A percentile compares a stretch with the other conserved stretches of the same genome.
These are phyloP conservation scores for Stenurella melanura DNA, from an alignment of 2,888 invertebrate genomes.

Conservation along the genomic window DNA sequence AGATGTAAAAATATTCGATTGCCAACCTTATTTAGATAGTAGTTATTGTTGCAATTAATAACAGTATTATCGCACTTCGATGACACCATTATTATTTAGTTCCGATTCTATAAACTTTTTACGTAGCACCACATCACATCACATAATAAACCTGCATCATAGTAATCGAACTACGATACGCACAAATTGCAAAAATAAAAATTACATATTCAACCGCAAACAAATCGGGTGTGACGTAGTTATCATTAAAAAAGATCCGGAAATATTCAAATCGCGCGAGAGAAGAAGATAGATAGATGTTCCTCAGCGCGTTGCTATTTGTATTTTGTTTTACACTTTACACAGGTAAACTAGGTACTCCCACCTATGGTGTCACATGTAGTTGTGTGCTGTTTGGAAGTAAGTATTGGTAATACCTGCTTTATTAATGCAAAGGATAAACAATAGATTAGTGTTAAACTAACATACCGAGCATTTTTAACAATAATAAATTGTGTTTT, in stretches of 20 bases:
- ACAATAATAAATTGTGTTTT: not conserved
- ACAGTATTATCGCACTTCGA: constrained; percentile 45
- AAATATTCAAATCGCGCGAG: constrained; percentile 13
- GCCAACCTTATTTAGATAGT: constrained; percentile 56
- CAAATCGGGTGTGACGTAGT: constrained; percentile 28
- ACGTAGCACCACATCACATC: constrained; percentile 1
- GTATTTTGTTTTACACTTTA: constrained; percentile 29
- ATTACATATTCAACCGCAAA: constrained; percentile 22
- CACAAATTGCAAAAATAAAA: constrained; percentile 24
- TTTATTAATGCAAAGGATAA: constrained; percentile 19
- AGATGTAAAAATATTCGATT: constrained; percentile 2
- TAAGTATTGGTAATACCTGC: constrained; percentile 47
- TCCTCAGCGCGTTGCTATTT: constrained; percentile 19
- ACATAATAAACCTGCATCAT: not conserved
- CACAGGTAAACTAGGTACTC: constrained; percentile 37
- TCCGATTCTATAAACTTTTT: not conserved
- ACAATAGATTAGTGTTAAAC: constrained; percentile 19
- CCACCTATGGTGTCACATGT: constrained; percentile 40
- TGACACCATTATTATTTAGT: constrained; percentile 43
- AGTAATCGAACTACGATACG: not conserved
- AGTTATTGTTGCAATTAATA: constrained; percentile 50
- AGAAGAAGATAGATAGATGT: constrained; percentile 26
- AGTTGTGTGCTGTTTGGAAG: constrained; percentile 39
- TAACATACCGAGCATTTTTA: not conserved
- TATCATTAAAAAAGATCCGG: constrained; percentile 20